phyloP scores from a whole-genome alignment of 2,888 invertebrate genomes.

The Tromatobia lineatoria region DNA sequence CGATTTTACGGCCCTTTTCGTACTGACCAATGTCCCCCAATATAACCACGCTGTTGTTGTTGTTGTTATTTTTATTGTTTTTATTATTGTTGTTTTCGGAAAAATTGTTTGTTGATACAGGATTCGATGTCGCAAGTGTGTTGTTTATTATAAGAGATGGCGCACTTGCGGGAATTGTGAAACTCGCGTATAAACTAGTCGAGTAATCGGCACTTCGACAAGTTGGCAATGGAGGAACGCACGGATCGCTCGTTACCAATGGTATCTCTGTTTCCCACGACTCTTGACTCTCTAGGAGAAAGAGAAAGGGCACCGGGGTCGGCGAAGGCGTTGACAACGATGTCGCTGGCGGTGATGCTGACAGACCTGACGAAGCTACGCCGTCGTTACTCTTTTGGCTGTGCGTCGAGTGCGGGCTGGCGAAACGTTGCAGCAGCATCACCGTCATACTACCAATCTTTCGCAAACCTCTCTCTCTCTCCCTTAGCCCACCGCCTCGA shows the following conservation, averaged over 20 bases:
- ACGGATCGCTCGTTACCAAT: constrained; percentile 46
- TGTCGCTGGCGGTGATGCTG: constrained; percentile 57
- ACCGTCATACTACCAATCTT: constrained; percentile 85
- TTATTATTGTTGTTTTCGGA: constrained; percentile 68
- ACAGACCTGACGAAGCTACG: constrained; percentile 50
- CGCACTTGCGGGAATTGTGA: constrained; percentile 21
- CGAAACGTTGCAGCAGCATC: constrained; percentile 85
- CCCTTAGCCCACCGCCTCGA: constrained; percentile 70
- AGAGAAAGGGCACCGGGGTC: constrained; percentile 79
- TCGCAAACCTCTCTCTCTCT: constrained; percentile 42
- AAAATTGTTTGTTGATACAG: constrained; percentile 32
- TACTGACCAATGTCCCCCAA: constrained; percentile 61
- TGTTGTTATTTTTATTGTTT: constrained; percentile 70
- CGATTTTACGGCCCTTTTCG: constrained; percentile 44
- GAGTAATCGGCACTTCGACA: constrained; percentile 48
- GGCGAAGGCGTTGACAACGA: constrained; percentile 65
- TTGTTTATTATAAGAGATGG: constrained; percentile 56
- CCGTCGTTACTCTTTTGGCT: constrained; percentile 82
- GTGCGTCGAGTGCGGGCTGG: constrained; percentile 84
- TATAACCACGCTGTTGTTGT: constrained; percentile 61
- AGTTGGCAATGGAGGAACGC: constrained; percentile 24
- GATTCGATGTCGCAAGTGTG: constrained; percentile 25
- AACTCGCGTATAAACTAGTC: constrained; percentile 47
- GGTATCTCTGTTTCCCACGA: constrained; percentile 65
- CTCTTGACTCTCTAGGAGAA: constrained; percentile 80